Evolutionary conservation across 1,140 invertebrate species (phyloP), one percentile per base, ranked within the genome.

Genomic region (Akabosia matsudoensis): DNA sequence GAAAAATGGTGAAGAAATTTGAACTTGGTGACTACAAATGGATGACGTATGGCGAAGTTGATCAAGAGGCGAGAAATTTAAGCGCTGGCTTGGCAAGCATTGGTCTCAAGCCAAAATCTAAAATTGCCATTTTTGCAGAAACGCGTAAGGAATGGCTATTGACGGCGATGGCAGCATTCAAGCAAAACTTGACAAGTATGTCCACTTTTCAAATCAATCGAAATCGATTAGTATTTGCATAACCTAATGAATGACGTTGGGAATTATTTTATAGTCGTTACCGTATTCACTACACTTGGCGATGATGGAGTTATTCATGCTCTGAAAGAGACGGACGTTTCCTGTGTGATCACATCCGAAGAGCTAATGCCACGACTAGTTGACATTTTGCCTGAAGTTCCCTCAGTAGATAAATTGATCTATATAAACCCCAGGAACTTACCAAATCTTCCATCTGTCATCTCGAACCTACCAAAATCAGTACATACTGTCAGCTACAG

Each of bases 101-200:
- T 51, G 88, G 87, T 7, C 54, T 81, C 16, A 85, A 88, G 73
- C 88, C 90, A 0, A 87, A 87, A 10, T 85, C 89, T 70, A 95
- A 93, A 81, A 86, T 99, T 76, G 93, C 95, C n/a, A 93, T 99
- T 81, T 99, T 98, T 86, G 94, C 97, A 0, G 97, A 99, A 87
- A 99, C 97, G 0, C 87, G 97, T 78, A 92, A 92, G 33, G 97
- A 99, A 87, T 99, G 97, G 97, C 92, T 99, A 90, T 90, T 98
- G 37, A 92, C 94, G 0, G 94, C 96, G 1, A 93, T 97, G 82
- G 95, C 93, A 52, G 94, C 94, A 83, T 97, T 98, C 85, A 97
- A 94, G 83, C 92, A 93, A 84, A 95, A 93, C 84, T 92, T 95
- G 84, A 90, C 93, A 80, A 88, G 92, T 92, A 81, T 83, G 83